Evolutionary conservation across 2,888 invertebrate genomes (phyloP), one percentile per base, ranked within the genome.

Genomic region (Pheosia tremula): DNA sequence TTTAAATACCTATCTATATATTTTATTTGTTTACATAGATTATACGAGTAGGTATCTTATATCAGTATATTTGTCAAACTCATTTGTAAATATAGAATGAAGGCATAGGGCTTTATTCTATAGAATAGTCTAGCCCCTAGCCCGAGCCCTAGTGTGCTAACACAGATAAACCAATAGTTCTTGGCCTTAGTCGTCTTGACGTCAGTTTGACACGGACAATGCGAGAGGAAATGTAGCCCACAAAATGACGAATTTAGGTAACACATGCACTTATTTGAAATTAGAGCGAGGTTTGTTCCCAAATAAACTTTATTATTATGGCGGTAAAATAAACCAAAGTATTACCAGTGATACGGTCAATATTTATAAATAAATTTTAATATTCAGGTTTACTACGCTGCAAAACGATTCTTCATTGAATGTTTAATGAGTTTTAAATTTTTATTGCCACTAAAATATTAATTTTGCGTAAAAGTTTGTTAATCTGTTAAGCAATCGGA

Each of bases 321-420:
- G 74, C 74, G 80, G 75, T 87, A 83, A 86, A 84, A 80, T 76
- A 70, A 77, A 78, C 78, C 76, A 78, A 83, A 84, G 84, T 84
- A 84, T 81, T 79, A 77, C 67, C 73, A 71, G 72, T 77, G 77
- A 75, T 75, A 72, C 72, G 72, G 73, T 70, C 73, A 74, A 75
- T 80, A 78, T 79, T 79, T 75, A 67, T 82, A 78, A 37, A 80
- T 75, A 81, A 76, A 79, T 81, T 82, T 78, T 77, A 78, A 80
- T 81, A 84, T 81, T 78, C 78, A 77, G 82, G 84, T 88, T 88
- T 86, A 87, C 75, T 73, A 68, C 74, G 62, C 56, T 61, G 60
- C 71, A 65, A 76, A 69, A 69, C 66, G 56, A 67, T 70, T 68
- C 67, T 66, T 60, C 63, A 71, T 72, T 64, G 63, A 71, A 62